Conservation (phyloP, 1,140 invertebrate species). For the Zaprionus inermis region DNA sequence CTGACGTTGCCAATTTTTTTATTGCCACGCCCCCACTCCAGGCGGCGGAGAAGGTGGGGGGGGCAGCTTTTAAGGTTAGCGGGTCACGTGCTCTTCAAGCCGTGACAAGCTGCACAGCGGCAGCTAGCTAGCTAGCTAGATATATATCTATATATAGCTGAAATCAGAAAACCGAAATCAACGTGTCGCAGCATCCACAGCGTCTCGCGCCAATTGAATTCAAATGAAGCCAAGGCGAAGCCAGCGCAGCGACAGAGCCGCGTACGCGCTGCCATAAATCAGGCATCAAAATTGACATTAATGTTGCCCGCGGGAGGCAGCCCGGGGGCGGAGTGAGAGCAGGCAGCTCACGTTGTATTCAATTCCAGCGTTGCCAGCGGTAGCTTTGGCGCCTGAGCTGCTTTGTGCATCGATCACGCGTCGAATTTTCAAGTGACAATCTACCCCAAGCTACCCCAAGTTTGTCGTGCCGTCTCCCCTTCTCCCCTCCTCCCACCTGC, state of each 20-base stretch:
- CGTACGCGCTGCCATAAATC: slow-evolving; percentile 76
- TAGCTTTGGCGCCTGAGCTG: slow-evolving; percentile 3
- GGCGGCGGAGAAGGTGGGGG: slow-evolving; percentile 30
- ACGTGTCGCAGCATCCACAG: slow-evolving; percentile 22
- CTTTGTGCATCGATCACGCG: slow-evolving; percentile 68
- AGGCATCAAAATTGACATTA: slow-evolving; percentile 81
- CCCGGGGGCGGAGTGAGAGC: not conserved
- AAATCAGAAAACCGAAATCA: slow-evolving; percentile 48
- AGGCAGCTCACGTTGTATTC: slow-evolving; percentile 41
- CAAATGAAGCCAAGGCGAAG: slow-evolving; percentile 65
- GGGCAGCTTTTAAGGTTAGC: slow-evolving; percentile 67
- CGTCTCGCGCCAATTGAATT: slow-evolving; percentile 76
- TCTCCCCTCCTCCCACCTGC: not conserved
- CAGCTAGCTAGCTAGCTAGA: slow-evolving; percentile 15
- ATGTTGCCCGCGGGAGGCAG: slow-evolving; percentile 60
- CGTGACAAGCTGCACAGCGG: slow-evolving; percentile 24
- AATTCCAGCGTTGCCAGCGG: slow-evolving; percentile 41
- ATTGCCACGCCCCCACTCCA: slow-evolving; percentile 53
- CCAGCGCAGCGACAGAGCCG: no score
- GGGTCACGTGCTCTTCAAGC: slow-evolving; percentile 72
- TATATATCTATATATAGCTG: slow-evolving; percentile 17
- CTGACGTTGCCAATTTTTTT: slow-evolving; percentile 75
- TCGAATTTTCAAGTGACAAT: slow-evolving; percentile 76
- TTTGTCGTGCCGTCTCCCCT: not conserved
- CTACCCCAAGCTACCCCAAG: slow-evolving; percentile 4